Percentiles rank a stretch among this genome's conserved stretches.
These are phyloP conservation scores for Chloropsis hardwickii DNA, from an alignment of 2,113 vertebrate species.

Conservation along the genomic window DNA sequence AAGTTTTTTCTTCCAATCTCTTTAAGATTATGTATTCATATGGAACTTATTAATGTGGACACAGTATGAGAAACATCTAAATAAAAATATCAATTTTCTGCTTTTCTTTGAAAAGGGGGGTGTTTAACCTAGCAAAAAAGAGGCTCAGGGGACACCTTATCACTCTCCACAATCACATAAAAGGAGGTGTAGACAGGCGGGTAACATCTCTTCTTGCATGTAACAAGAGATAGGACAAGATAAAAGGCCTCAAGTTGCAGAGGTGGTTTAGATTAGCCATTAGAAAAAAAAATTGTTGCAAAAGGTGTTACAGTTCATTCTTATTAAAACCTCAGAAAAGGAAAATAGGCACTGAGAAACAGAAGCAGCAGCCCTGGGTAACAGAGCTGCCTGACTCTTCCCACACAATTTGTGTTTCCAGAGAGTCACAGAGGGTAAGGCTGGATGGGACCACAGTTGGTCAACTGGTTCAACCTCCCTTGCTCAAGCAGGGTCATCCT, in stretches of 20 bases:
- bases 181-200: neutral
- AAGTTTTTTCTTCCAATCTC: neutral
- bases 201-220: neutral
- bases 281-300: neutral
- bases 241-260: neutral
- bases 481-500: neutral
- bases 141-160: neutral
- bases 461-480: neutral
- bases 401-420: neutral
- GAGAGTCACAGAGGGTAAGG: neutral
- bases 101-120: neutral
- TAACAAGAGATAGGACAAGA: neutral
- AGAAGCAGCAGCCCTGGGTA: neutral
- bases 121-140: neutral
- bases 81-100: neutral
- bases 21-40: neutral
- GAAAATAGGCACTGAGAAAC: neutral
- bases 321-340: neutral
- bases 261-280: neutral
- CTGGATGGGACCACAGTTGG: neutral
- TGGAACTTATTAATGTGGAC: neutral
- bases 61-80: neutral
- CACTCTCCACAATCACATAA: neutral
- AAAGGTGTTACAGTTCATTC: neutral
- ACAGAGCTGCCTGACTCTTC: neutral